Percentiles rank a stretch among this genome's conserved stretches.
phyloP scores from a whole-genome alignment of 2,113 vertebrate species.

The Callocephalon fimbriatum region DNA sequence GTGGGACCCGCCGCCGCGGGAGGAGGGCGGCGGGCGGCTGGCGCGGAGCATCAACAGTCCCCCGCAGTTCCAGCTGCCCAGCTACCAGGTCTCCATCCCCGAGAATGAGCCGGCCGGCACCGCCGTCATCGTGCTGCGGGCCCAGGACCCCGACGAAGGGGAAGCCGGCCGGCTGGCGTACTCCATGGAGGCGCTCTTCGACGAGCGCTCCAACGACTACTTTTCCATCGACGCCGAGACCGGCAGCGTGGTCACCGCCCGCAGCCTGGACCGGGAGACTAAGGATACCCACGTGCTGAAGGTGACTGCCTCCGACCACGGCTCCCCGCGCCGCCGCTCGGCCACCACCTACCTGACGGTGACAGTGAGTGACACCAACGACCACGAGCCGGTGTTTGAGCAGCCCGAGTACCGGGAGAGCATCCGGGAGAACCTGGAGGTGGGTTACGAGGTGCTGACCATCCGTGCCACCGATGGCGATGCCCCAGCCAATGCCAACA shows the following conservation, averaged over 20 bases:
- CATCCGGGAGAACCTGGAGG: constrained; percentile 92
- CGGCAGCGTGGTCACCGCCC: constrained; percentile 85
- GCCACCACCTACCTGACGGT: constrained; percentile 88
- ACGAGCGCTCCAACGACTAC: constrained; percentile 89
- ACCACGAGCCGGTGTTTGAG: constrained; percentile 91
- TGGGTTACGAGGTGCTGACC: constrained; percentile 94
- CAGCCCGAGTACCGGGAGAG: constrained; percentile 88
- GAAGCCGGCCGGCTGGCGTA: constrained; percentile 90
- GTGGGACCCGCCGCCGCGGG: too few relatives aligned
- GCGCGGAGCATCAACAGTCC: constrained; percentile 79
- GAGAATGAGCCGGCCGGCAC: constrained; percentile 93
- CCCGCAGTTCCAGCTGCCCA: constrained; percentile 91
- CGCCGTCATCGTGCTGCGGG: constrained; percentile 87
- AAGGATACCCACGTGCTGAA: constrained; percentile 95
- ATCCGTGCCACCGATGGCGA: constrained; percentile 92
- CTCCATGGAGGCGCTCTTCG: constrained; percentile 91
- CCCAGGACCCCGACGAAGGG: constrained; percentile 88
- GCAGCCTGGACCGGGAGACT: constrained; percentile 90
- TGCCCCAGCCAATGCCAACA: constrained; percentile 92
- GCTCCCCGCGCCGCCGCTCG: constrained; percentile 81
- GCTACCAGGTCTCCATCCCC: constrained; percentile 91
- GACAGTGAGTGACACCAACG: constrained; percentile 94
- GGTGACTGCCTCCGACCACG: constrained; percentile 86
- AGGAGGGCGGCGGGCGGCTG: not conserved
- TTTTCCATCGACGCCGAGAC: constrained; percentile 87